These are phyloP conservation scores for Diorhabda sublineata DNA, from an alignment of 1,140 invertebrate genomes.

Conservation along the genomic window DNA sequence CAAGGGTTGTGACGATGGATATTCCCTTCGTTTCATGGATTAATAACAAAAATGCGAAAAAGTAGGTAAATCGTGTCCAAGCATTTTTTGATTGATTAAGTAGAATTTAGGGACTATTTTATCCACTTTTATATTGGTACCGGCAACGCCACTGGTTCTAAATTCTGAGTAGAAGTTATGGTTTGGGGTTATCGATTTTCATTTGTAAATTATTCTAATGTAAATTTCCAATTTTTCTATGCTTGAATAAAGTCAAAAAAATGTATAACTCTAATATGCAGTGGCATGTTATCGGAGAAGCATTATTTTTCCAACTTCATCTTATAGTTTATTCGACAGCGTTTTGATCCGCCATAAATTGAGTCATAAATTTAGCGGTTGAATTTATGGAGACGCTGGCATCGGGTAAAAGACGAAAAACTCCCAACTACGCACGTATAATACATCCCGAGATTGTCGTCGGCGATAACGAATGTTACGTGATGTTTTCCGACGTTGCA, in stretches of 20 bases:
- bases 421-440: constrained; percentile 8
- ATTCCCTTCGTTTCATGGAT: too few relatives aligned
- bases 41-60: too few relatives aligned
- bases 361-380: constrained; percentile 23
- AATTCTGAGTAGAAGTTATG: too few relatives aligned
- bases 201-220: too few relatives aligned
- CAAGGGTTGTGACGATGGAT: too few relatives aligned
- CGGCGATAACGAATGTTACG: constrained; percentile 7
- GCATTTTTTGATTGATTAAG: too few relatives aligned
- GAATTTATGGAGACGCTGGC: constrained; percentile 23
- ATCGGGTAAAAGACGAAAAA: constrained; percentile 12
- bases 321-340: constrained; percentile 21
- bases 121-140: too few relatives aligned
- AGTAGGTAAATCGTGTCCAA: too few relatives aligned
- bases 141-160: too few relatives aligned
- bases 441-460: constrained; percentile 6
- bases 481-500: constrained; percentile 3
- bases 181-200: too few relatives aligned
- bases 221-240: background rate
- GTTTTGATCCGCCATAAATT: constrained; percentile 27
- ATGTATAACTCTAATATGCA: background rate
- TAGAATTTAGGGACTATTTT: too few relatives aligned
- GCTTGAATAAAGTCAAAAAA: background rate
- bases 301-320: background rate
- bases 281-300: background rate